A percentile compares a stretch with the other conserved stretches of the same genome.
These are phyloP conservation scores for Oenanthe melanoleuca DNA, from an alignment of 2,113 vertebrate species.

Conservation along the genomic window DNA sequence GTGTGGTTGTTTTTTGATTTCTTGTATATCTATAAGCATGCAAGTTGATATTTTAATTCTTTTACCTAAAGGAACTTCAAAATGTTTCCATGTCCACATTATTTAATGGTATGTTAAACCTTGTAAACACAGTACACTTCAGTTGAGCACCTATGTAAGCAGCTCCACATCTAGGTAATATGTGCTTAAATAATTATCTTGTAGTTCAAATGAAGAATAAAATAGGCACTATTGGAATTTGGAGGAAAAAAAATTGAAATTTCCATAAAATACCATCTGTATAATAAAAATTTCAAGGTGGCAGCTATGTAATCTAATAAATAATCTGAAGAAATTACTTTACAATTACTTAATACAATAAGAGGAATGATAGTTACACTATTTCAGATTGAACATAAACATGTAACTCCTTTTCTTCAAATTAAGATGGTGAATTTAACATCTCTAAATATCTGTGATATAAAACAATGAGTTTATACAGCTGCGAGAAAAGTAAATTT, in stretches of 20 bases:
- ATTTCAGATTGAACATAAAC: background rate
- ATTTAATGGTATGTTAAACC: background rate
- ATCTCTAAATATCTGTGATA: background rate
- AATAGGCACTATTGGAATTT: background rate
- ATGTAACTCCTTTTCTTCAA: rapidly evolving
- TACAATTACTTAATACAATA: background rate
- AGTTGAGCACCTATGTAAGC: background rate
- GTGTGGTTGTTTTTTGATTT: background rate
- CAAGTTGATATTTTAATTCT: background rate
- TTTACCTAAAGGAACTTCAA: background rate
- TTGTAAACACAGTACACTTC: background rate
- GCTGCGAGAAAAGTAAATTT: background rate
- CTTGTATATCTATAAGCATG: background rate
- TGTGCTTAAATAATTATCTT: background rate
- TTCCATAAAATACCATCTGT: background rate
- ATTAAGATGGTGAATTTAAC: background rate
- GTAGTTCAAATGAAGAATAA: background rate
- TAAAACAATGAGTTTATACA: background rate
- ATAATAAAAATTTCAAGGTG: background rate
- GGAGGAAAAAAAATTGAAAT: rapidly evolving
- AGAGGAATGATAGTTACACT: background rate
- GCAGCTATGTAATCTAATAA: background rate
- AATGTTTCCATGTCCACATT: background rate
- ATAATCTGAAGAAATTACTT: background rate
- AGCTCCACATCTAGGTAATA: background rate